Conservation (phyloP, 1,140 invertebrate species). For the Sinella curviseta region DNA sequence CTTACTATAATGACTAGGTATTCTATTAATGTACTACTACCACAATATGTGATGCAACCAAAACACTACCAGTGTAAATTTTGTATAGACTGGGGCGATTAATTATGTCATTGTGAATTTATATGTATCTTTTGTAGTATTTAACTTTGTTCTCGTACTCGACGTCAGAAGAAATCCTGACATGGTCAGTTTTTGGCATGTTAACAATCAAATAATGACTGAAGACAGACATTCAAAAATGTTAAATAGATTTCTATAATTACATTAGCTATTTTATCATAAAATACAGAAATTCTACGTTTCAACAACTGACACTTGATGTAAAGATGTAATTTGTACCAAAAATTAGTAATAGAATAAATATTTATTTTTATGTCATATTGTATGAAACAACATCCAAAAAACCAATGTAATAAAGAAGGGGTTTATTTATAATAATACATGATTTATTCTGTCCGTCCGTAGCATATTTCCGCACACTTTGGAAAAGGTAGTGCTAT, state of each 20-base stretch:
- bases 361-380: slow-evolving; percentile 26
- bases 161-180: slow-evolving; percentile 3
- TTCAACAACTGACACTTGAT: not conserved
- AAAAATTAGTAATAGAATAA: slow-evolving; percentile 23
- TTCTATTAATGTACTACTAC: not conserved
- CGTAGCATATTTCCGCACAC: too few relatives aligned
- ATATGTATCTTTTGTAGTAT: not conserved
- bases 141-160: not conserved
- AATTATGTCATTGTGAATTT: not conserved
- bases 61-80: slow-evolving; percentile 10
- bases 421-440: too few relatives aligned
- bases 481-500: too few relatives aligned
- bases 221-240: slow-evolving; percentile 20
- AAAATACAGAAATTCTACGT: not conserved
- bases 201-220: slow-evolving; percentile 22
- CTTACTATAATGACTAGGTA: not conserved
- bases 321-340: slow-evolving; percentile 19
- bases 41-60: slow-evolving; percentile 18
- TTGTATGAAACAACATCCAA: too few relatives aligned
- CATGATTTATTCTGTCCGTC: too few relatives aligned
- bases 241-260: not conserved
- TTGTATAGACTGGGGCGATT: slow-evolving; percentile 10
- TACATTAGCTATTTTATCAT: not conserved
- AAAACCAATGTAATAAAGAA: too few relatives aligned
- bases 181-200: not conserved